A percentile compares a stretch with the other conserved stretches of the same genome.
Evolutionary conservation across 2,797 vertebrate species (phyloP).

Genomic region (Premnoplex brunnescens): DNA sequence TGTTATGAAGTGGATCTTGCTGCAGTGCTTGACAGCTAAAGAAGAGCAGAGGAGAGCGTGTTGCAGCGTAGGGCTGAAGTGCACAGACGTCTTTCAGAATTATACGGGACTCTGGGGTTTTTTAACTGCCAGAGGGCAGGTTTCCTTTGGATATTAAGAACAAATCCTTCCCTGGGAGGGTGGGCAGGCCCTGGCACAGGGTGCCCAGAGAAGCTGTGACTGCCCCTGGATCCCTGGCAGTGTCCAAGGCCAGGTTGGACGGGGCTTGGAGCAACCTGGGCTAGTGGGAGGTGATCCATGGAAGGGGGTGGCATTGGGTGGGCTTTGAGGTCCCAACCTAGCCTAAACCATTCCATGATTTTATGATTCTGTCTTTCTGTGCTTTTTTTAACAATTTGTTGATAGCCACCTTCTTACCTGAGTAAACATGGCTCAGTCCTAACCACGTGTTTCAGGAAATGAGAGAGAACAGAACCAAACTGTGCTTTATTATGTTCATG

Average conservation of each 20-base stretch:
- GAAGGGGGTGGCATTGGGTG: background rate
- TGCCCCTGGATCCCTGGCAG: background rate
- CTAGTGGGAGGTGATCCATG: accelerated
- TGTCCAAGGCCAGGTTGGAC: accelerated
- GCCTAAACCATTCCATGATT: background rate
- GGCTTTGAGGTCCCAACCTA: background rate
- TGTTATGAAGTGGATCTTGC: background rate
- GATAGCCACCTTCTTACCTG: background rate
- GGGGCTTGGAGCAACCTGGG: accelerated
- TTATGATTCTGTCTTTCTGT: background rate
- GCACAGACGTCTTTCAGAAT: background rate
- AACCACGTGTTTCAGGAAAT: background rate
- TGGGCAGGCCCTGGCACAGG: background rate
- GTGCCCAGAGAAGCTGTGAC: background rate
- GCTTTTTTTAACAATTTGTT: background rate
- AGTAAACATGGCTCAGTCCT: background rate
- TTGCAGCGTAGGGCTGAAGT: background rate
- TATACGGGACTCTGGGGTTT: background rate
- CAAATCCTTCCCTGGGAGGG: background rate
- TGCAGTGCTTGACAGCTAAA: background rate
- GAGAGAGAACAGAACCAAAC: background rate
- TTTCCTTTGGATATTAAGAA: background rate
- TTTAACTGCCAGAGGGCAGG: background rate
- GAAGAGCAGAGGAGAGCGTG: background rate
- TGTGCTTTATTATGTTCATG: background rate